Conservation (phyloP, 2,888 invertebrate genomes). For the Diabrotica balteata region DNA sequence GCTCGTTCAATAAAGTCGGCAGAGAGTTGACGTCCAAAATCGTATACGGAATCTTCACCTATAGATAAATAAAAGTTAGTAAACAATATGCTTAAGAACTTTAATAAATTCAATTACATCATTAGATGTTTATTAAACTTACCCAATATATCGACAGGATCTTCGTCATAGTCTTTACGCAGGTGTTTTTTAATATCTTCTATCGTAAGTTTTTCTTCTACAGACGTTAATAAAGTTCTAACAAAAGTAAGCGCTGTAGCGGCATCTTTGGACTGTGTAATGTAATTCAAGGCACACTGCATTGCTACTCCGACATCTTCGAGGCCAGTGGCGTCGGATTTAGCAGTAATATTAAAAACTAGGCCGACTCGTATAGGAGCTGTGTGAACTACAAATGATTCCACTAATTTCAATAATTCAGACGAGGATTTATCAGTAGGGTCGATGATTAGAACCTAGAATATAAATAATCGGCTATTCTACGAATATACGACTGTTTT, state of each 20-base stretch:
- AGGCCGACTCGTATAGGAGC: constrained; percentile 91
- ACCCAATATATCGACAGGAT: constrained; percentile 57
- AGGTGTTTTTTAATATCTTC: constrained; percentile 76
- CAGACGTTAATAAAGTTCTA: constrained; percentile 75
- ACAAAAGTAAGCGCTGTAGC: constrained; percentile 84
- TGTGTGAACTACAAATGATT: constrained; percentile 89
- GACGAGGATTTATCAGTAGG: constrained; percentile 75
- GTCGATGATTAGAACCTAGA: constrained; percentile 83
- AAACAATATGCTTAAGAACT: no score
- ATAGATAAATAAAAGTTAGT: constrained; percentile 61
- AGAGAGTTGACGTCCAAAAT: constrained; percentile 83
- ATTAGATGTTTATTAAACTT: no score
- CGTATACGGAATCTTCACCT: constrained; percentile 89
- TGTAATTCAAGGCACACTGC: constrained; percentile 89
- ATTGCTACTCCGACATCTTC: constrained; percentile 81
- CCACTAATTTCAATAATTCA: constrained; percentile 83
- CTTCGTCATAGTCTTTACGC: constrained; percentile 70
- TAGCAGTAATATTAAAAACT: constrained; percentile 74
- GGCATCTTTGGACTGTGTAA: constrained; percentile 78
- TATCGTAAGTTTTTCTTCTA: constrained; percentile 65
- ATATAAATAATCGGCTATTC: constrained; percentile 2
- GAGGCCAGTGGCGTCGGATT: constrained; percentile 65
- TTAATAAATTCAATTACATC: background rate
- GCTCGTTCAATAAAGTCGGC: constrained; percentile 80
- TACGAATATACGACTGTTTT: no score